These are phyloP conservation scores for Oceanodroma tethys DNA, from an alignment of 2,113 vertebrate species.

Conservation along the genomic window DNA sequence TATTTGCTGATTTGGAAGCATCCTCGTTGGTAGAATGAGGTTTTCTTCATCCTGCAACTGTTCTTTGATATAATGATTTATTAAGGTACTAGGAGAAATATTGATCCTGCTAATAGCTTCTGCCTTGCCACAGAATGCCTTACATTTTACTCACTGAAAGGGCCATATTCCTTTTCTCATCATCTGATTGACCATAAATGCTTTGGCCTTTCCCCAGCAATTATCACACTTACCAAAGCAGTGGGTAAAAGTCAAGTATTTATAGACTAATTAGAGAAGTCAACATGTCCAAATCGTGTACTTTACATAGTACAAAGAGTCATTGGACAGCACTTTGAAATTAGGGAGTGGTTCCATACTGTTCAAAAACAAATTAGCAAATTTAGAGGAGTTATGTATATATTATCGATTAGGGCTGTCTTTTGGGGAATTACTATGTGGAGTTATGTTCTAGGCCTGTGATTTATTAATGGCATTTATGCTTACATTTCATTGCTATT, in stretches of 20 bases:
- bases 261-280: constrained; percentile 75
- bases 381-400: background rate
- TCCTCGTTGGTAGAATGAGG: constrained; percentile 61
- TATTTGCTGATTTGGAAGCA: constrained; percentile 67
- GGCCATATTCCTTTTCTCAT: constrained; percentile 71
- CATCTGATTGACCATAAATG: constrained; percentile 80
- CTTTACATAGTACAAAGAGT: constrained; percentile 6
- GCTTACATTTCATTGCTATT: background rate
- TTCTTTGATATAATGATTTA: constrained; percentile 84
- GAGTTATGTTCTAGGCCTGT: background rate
- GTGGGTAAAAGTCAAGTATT: constrained; percentile 72
- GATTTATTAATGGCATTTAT: background rate
- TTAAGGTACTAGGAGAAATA: constrained; percentile 79
- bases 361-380: background rate
- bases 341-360: background rate
- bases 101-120: constrained; percentile 81
- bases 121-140: constrained; percentile 75
- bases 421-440: background rate
- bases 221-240: constrained; percentile 72
- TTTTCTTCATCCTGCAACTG: constrained; percentile 67
- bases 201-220: constrained; percentile 73
- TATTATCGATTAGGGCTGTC: background rate
- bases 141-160: constrained; percentile 76
- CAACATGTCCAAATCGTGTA: constrained; percentile 48
- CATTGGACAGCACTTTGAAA: background rate